Evolutionary conservation across 2,797 vertebrate species (phyloP), one percentile per base, ranked within the genome.

Genomic region (Enteromius radiatus): DNA sequence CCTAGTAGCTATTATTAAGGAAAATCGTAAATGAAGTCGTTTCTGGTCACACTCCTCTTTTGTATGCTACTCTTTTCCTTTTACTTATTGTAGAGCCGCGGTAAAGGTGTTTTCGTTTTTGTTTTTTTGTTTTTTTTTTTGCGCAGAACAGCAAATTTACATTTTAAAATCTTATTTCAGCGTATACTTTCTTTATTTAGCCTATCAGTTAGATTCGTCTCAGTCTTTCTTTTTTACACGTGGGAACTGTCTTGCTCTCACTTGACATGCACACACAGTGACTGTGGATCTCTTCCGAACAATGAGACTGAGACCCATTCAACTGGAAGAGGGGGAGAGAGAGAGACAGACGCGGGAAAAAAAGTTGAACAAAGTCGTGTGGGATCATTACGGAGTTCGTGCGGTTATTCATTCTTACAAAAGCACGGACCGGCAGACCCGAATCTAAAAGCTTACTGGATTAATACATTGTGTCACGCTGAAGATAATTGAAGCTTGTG

Each of bases 221-320:
- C 90, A 64, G 81, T 90, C 81, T 91, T 87, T 85, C 88, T 90
- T 86, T 81, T 84, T 71, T 88, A 92, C 92, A 93, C 92, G 89
- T 92, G 93, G 91, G 93, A 94, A 93, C 88, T 87, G 91, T 90
- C 92, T 92, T 86, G 82, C 86, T 84, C 90, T 90, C 91, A 85
- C 85, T 94, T 93, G 90, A 90, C 90, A 93, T 94, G 92, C 92
- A 92, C 91, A 89, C 89, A 89, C 89, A 92, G 92, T 92, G 89
- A 82, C 82, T 78, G 85, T 76, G 87, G 85, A 76, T 84, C 33
- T 78, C 84, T 85, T 90, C 84, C 89, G 89, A 92, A 93, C 91
- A 93, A 94, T 92, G 90, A 92, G 78, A 86, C 88, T 89, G 89
- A 90, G 86, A 90, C 90, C 89, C 89, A 92, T 93, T 94, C 91